These are phyloP conservation scores for Neoaliturus tenellus DNA, from an alignment of 2,888 invertebrate species.

Conservation along the genomic window DNA sequence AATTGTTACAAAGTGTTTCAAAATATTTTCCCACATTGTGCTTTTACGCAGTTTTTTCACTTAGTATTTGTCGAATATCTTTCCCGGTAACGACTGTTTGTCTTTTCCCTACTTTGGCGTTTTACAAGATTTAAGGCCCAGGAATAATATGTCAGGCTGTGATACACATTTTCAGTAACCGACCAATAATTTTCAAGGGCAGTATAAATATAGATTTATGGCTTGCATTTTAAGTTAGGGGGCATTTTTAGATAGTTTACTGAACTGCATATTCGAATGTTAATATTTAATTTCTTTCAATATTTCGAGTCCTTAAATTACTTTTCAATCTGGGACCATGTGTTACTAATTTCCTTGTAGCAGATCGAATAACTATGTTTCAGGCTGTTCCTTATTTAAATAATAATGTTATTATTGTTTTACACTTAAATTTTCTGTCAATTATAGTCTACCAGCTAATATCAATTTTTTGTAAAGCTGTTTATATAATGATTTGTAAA, in stretches of 20 bases:
- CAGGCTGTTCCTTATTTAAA: conserved; percentile 13
- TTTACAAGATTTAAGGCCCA: conserved; percentile 50
- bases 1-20: neutral
- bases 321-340: conserved; percentile 32
- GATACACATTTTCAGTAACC: conserved; percentile 58
- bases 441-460: neutral
- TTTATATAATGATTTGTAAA: conserved; percentile 45
- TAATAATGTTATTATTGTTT: neutral
- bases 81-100: neutral
- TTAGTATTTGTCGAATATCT: neutral
- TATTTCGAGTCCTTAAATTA: neutral
- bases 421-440: neutral
- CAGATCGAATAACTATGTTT: neutral
- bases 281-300: conserved; percentile 29
- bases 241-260: conserved; percentile 44
- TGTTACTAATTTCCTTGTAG: neutral
- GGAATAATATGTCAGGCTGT: conserved; percentile 60
- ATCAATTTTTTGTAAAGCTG: conserved; percentile 24
- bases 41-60: neutral
- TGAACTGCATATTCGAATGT: neutral
- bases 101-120: no score
- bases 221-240: conserved; percentile 29
- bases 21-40: neutral
- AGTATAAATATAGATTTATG: conserved; percentile 40
- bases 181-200: conserved; percentile 51